Conservation (phyloP, 1,140 invertebrate species). For the Thrips palmi region DNA sequence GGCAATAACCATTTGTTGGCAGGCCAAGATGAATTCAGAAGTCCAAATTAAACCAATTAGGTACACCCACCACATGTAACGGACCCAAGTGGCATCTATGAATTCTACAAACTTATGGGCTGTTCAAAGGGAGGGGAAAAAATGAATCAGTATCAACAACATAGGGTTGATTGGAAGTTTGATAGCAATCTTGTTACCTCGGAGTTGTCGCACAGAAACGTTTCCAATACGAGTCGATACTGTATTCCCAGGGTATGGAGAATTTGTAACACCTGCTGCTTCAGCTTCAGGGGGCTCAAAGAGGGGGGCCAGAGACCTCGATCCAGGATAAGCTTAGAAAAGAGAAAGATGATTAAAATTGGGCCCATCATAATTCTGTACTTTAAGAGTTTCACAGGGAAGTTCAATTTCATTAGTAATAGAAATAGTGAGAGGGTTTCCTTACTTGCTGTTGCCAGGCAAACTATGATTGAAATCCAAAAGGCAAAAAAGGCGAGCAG, state of each 20-base stretch:
- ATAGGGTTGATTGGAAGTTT: no score
- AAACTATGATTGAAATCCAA: conserved; percentile 64
- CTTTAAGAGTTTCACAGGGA: no score
- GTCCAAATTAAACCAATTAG: conserved; percentile 76
- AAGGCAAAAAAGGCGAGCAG: conserved; percentile 62
- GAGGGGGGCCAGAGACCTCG: no score
- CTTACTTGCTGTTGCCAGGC: conserved; percentile 50
- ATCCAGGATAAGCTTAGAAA: no score
- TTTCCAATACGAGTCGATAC: no score
- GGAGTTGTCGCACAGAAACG: no score
- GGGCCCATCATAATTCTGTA: no score
- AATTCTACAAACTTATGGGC: conserved; percentile 46
- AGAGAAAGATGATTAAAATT: no score
- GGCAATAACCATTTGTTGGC: conserved; percentile 78
- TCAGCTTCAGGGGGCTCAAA: no score
- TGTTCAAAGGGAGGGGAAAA: conserved; percentile 21
- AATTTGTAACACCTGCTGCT: no score
- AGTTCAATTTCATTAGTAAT: background rate
- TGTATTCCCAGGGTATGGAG: no score
- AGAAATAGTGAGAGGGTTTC: conserved; percentile 12
- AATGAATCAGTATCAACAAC: background rate
- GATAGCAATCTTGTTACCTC: no score
- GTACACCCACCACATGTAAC: conserved; percentile 83
- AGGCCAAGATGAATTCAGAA: conserved; percentile 77
- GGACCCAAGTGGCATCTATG: conserved; percentile 49